Conservation (phyloP, 2,888 invertebrate species). For the Agelastica alni region DNA sequence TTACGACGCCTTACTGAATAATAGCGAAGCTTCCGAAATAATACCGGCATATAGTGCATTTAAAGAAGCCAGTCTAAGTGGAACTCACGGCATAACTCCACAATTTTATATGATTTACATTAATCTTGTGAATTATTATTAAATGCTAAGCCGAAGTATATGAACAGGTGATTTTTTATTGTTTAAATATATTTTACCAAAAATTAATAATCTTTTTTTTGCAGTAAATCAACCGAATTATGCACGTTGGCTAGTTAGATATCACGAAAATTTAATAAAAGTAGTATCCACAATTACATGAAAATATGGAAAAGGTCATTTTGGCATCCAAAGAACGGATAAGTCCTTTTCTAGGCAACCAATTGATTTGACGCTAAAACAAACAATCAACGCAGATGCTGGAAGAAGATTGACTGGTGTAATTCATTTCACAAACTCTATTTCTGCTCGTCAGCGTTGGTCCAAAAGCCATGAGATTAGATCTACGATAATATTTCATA, state of each 20-base stretch:
- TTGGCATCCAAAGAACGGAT: slow-evolving; percentile 12
- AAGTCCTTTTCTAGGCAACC: slow-evolving; percentile 2
- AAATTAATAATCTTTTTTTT: slow-evolving; percentile 6
- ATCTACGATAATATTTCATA: slow-evolving; percentile 23
- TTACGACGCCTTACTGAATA: slow-evolving; percentile 3
- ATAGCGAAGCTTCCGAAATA: slow-evolving; percentile 3
- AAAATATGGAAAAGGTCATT: neutral
- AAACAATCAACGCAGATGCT: slow-evolving; percentile 11
- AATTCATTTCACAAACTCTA: slow-evolving; percentile 8
- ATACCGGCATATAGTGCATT: neutral
- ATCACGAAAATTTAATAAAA: slow-evolving; percentile 6
- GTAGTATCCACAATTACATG: slow-evolving; percentile 6
- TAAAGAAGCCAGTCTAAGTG: slow-evolving; percentile 11
- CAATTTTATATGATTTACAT: slow-evolving; percentile 41
- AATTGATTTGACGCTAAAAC: slow-evolving; percentile 7
- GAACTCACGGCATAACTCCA: slow-evolving; percentile 10
- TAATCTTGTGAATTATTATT: slow-evolving; percentile 41
- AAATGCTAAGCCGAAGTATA: slow-evolving; percentile 28
- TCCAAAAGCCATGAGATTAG: slow-evolving; percentile 26
- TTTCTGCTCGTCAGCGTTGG: slow-evolving; percentile 29
- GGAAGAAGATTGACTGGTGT: slow-evolving; percentile 1
- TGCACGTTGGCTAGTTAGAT: slow-evolving; percentile 8
- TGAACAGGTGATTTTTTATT: neutral
- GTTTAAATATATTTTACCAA: neutral
- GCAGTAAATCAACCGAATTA: slow-evolving; percentile 13